These are phyloP conservation scores for Orthosia incerta DNA, from an alignment of 2,888 invertebrate genomes.

Conservation along the genomic window DNA sequence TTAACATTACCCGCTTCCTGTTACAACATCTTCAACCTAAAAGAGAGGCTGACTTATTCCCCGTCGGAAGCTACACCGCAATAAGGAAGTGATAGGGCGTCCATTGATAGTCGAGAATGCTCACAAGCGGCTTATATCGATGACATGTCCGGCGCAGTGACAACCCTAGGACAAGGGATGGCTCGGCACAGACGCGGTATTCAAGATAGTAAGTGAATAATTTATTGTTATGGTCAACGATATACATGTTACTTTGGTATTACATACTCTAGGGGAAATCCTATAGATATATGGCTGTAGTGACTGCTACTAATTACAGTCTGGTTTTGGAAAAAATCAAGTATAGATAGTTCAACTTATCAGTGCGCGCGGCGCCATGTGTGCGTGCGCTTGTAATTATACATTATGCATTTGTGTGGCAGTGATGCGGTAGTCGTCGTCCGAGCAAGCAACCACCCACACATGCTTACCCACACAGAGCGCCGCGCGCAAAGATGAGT, in stretches of 20 bases:
- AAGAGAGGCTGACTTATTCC: neutral
- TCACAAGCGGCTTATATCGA: conserved; percentile 14
- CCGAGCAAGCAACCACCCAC: too few species aligned
- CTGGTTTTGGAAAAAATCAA: neutral
- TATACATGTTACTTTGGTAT: conserved; percentile 1
- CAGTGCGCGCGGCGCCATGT: neutral
- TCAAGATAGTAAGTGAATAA: conserved; percentile 50
- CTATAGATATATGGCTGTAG: neutral
- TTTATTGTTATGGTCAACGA: conserved; percentile 52
- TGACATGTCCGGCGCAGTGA: conserved; percentile 25
- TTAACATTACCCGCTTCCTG: neutral
- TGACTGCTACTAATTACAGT: neutral
- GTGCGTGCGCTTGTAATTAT: too few species aligned
- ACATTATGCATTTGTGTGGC: too few species aligned
- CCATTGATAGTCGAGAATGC: conserved; percentile 14
- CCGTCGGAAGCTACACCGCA: conserved; percentile 23
- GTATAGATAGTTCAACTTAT: neutral
- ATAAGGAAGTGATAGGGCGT: conserved; percentile 42
- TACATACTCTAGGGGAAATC: neutral
- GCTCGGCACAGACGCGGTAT: conserved; percentile 24
- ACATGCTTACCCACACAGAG: too few species aligned
- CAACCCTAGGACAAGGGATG: conserved; percentile 54
- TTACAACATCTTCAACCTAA: neutral
- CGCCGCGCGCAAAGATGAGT: too few species aligned
- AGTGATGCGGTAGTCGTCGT: too few species aligned